phyloP scores from a whole-genome alignment of 2,113 vertebrate genomes.

The Eolophus roseicapilla region DNA sequence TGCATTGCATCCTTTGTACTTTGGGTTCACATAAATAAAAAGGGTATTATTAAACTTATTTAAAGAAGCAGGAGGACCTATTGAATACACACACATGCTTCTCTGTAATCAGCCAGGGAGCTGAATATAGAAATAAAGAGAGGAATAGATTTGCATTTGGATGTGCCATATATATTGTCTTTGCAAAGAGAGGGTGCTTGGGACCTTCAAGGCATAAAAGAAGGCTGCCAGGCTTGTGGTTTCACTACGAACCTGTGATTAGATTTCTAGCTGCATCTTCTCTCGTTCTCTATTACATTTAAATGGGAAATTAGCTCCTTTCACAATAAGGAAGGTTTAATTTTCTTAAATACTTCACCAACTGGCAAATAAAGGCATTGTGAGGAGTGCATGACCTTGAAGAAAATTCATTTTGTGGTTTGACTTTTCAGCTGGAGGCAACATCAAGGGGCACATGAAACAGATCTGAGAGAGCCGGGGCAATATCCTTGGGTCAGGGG shows the following conservation, averaged over 20 bases:
- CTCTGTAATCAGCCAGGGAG: conserved; percentile 42
- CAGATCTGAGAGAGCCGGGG: not conserved
- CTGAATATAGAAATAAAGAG: conserved; percentile 67
- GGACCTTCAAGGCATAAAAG: conserved; percentile 32
- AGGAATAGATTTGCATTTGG: conserved; percentile 66
- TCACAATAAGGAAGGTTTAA: conserved; percentile 8
- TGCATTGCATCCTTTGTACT: conserved; percentile 53
- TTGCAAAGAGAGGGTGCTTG: conserved; percentile 34
- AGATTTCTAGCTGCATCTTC: not conserved
- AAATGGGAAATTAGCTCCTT: not conserved
- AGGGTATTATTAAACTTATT: conserved; percentile 67
- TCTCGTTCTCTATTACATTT: not conserved
- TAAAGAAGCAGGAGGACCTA: conserved; percentile 58
- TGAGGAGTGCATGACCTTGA: not conserved
- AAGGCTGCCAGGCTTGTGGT: conserved; percentile 20
- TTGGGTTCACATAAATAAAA: conserved; percentile 56
- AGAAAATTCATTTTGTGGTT: not conserved
- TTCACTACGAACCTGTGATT: conserved; percentile 1
- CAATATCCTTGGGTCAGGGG: not conserved
- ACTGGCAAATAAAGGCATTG: not conserved
- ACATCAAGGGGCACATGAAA: not conserved
- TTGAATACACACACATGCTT: conserved; percentile 39
- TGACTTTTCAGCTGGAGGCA: not conserved
- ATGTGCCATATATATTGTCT: conserved; percentile 48
- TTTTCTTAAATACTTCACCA: not conserved